Evolutionary conservation across 2,888 invertebrate species (phyloP), one percentile per base, ranked within the genome.

Genomic region (Perithous albicinctus): DNA sequence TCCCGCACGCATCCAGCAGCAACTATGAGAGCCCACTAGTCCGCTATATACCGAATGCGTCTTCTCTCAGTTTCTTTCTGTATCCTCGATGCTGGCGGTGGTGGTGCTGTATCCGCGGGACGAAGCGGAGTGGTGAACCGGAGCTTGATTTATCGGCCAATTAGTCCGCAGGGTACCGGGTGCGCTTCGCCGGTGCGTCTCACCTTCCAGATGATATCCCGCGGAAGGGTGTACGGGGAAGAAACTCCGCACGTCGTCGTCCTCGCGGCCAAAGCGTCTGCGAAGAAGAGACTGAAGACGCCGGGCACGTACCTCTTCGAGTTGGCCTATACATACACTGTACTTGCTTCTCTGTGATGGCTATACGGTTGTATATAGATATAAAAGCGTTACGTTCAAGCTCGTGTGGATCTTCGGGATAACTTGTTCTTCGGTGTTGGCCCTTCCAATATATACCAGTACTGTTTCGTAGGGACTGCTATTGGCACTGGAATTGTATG

Each of bases 141-240:
- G 89, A 90, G 90, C 88, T 91, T 92, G 92, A 92, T 92, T 92
- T 92, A 92, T 92, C 92, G 92, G 91, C 92, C 92, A 92, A 92
- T 92, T 92, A 92, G 92, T 91, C 92, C 87, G 72, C 72, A 89
- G 85, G 88, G 91, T 90, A 91, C 90, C 89, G 90, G 90, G 89
- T 89, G 91, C 87, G 87, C 90, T 90, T 90, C 90, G 89, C 87
- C 86, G 87, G 86, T 88, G 89, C 89, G 90, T 90, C 91, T 91
- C 91, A 91, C 90, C 90, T 91, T 91, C 87, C 90, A 88, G 90
- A 90, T 90, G 90, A 91, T 91, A 91, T 89, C 86, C 88, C 82
- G 78, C 73, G 70, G 80, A 70, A 78, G 66, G 23, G 43, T 48
- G 63, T 23, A 32, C 69, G 75, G 70, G 72, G 78, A 70, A 72